Base-by-base conservation (phyloP, 2,797 vertebrate genomes). In the Cossypha caffra region DNA sequence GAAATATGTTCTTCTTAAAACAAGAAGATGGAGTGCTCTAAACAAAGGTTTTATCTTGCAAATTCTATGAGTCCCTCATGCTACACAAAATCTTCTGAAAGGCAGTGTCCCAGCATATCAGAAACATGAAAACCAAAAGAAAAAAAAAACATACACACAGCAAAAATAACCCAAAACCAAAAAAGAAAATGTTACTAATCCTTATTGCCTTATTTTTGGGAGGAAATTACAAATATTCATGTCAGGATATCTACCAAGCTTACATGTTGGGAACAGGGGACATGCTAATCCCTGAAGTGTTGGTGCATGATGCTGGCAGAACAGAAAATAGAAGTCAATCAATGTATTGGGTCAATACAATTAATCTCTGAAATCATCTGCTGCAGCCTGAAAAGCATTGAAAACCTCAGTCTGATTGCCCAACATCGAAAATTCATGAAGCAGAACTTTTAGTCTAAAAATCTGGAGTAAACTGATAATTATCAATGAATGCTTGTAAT, bases 1-100 rank as follows among this genome's bases (percentile, higher is more conserved):
- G 38, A 95, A 93, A 88, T 74, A 88, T 13, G 23, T 74, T 89
- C n/a, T 68, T 83, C 55, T 79, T 69, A 81, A 81, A 80, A 23
- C 13, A 85, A 54, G 69, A 83, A 74, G 64, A 82, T 4, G 50
- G 38, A 61, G 7, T 6, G 11, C 15, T 66, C 24, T 54, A 68
- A 86, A 84, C 8, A 74, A 80, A 75, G 11, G 9, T 28, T 93
- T 90, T 78, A 20, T 75, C 33, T 75, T 55, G 29, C 16, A 77
- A 74, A 79, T 76, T 42, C 48, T 77, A 21, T 13, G 48, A 74
- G n/a, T 25, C 11, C 15, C 15, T 93, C 13, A 0, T 31, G 24
- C 43, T 62, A 26, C 19, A 38, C 21, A 73, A 72, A 90, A 69
- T 72, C 37, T 78, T 10, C 62, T 59, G 28, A 64, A 93, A 81